Evolutionary conservation across 2,113 vertebrate species (phyloP).

Genomic region (Passer domesticus): DNA sequence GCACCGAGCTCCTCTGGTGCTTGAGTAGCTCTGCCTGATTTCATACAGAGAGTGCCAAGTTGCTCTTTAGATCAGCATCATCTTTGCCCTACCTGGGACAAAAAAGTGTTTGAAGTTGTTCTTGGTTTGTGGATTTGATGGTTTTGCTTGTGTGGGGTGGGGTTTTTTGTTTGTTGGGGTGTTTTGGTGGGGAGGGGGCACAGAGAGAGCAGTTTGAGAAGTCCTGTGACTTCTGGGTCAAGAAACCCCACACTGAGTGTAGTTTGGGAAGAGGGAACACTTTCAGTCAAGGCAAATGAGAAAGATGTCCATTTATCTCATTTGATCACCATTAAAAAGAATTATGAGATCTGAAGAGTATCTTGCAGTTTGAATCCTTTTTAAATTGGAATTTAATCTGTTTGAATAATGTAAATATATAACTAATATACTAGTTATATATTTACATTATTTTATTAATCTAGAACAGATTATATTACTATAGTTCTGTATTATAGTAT

Average conservation of each 20-base stretch:
- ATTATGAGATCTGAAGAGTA: neutral
- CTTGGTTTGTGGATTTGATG: neutral
- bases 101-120: neutral
- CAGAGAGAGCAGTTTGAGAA: neutral
- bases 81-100: neutral
- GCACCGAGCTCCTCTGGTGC: neutral
- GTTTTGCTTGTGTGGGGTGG: neutral
- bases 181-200: neutral
- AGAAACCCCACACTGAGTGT: neutral
- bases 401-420: neutral
- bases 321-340: neutral
- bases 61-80: neutral
- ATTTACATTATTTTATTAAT: neutral
- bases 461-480: neutral
- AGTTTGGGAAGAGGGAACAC: neutral
- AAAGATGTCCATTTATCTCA: neutral
- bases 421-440: neutral
- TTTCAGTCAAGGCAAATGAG: neutral
- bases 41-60: neutral
- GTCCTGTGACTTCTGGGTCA: neutral
- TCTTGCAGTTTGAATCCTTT: neutral
- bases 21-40: neutral
- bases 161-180: neutral
- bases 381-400: neutral
- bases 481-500: neutral